phyloP scores from a whole-genome alignment of 2,888 invertebrate genomes.

The Cephus sareptanus region DNA sequence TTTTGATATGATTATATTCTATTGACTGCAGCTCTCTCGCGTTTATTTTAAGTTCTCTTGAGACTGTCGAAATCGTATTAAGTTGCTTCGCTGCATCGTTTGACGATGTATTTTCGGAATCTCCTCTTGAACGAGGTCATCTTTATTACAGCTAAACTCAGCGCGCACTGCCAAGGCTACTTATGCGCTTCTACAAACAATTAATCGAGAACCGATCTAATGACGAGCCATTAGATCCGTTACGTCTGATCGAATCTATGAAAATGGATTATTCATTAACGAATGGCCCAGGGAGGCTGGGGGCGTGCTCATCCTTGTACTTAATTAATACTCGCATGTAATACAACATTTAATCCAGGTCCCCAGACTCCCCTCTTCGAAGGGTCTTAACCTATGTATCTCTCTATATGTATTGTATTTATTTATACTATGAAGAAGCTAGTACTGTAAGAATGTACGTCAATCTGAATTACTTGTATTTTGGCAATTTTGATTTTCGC shows the following conservation, averaged over 20 bases:
- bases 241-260: background rate
- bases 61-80: slow-evolving; percentile 11
- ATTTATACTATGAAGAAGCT: slow-evolving; percentile 50
- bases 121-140: background rate
- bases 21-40: background rate
- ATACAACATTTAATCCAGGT: slow-evolving; percentile 24
- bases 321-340: slow-evolving; percentile 23
- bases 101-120: background rate
- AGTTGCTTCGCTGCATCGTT: background rate
- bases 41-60: background rate
- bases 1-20: slow-evolving; percentile 15
- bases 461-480: slow-evolving; percentile 36
- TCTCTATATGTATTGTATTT: slow-evolving; percentile 55
- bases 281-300: slow-evolving; percentile 29
- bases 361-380: slow-evolving; percentile 33
- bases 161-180: slow-evolving; percentile 57
- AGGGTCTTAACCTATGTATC: slow-evolving; percentile 25
- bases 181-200: slow-evolving; percentile 27
- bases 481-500: background rate
- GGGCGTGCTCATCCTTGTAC: slow-evolving; percentile 37
- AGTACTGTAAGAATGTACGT: slow-evolving; percentile 44
- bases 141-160: slow-evolving; percentile 23
- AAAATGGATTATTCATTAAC: background rate
- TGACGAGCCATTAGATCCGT: background rate
- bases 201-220: slow-evolving; percentile 3